Percentiles rank a stretch among this genome's conserved stretches.
phyloP scores from a whole-genome alignment of 2,113 vertebrate genomes.

The Apeltes quadracus region DNA sequence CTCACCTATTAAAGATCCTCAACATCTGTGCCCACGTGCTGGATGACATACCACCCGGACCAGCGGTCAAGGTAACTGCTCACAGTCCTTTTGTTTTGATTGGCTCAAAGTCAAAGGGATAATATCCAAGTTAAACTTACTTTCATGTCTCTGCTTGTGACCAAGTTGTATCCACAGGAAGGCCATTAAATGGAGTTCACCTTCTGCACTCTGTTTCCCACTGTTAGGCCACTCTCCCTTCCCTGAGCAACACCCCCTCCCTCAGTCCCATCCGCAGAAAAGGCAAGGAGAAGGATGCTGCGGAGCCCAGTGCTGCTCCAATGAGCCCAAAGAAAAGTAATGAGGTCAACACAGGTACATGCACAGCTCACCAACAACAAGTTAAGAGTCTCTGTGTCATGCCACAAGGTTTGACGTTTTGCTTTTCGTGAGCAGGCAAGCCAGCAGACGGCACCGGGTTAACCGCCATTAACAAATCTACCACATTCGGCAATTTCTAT shows the following conservation, averaged over 20 bases:
- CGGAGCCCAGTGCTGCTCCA: constrained; percentile 83
- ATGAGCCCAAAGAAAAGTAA: constrained; percentile 93
- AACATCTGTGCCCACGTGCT: constrained; percentile 97
- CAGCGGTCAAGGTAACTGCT: constrained; percentile 86
- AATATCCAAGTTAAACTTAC: background rate
- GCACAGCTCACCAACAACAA: background rate
- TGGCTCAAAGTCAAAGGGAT: background rate
- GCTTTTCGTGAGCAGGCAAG: constrained; percentile 80
- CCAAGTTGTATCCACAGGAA: background rate
- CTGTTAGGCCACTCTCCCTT: constrained; percentile 90
- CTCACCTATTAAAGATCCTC: constrained; percentile 91
- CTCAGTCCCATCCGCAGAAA: constrained; percentile 96
- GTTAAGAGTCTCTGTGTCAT: background rate
- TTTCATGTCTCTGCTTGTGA: background rate
- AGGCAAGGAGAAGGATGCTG: constrained; percentile 90
- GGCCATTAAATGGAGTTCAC: background rate
- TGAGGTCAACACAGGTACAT: constrained; percentile 88
- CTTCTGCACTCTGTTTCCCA: background rate
- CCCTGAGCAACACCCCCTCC: constrained; percentile 91
- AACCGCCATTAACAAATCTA: constrained; percentile 87
- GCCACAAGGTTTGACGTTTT: background rate
- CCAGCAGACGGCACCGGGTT: constrained; percentile 85
- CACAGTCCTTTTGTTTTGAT: background rate
- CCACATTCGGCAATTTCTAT: constrained; percentile 92
- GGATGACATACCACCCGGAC: constrained; percentile 92